Evolutionary conservation across 2,797 vertebrate species (phyloP).

Genomic region (Amblyopsis hoosieri): DNA sequence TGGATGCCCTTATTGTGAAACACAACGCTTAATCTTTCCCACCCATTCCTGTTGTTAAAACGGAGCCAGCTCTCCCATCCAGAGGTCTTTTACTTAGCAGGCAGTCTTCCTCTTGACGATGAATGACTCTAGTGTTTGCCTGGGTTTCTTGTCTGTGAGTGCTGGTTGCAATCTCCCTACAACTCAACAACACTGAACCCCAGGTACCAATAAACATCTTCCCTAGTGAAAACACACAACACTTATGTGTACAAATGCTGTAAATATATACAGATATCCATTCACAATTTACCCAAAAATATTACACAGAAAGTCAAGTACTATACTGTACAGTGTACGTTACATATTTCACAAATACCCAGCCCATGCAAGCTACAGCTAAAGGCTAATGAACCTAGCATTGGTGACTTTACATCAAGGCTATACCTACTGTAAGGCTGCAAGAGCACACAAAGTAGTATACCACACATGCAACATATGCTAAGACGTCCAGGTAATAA

Average conservation of each 20-base stretch:
- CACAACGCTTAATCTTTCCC: too few relatives aligned
- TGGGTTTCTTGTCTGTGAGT: constrained; percentile 34
- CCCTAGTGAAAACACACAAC: constrained; percentile 3
- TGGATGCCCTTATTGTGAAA: too few relatives aligned
- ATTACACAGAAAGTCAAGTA: constrained; percentile 14
- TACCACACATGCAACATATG: constrained; percentile 20
- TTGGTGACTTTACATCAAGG: too few relatives aligned
- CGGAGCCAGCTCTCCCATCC: not conserved
- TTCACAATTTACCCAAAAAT: not conserved
- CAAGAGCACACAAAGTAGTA: not conserved
- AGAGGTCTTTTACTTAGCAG: not conserved
- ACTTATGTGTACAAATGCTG: constrained; percentile 16
- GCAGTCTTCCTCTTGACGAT: constrained; percentile 31
- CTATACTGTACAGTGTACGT: too few relatives aligned
- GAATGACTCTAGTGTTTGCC: constrained; percentile 56
- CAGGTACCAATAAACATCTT: constrained; percentile 43
- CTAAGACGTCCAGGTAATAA: constrained; percentile 29
- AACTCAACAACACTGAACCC: constrained; percentile 51
- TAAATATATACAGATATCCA: constrained; percentile 2
- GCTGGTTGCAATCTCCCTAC: constrained; percentile 35
- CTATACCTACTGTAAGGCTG: not conserved
- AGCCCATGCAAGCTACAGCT: too few relatives aligned
- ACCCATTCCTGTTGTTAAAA: not conserved
- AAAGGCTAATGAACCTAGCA: too few relatives aligned
- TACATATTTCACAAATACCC: too few relatives aligned